Evolutionary conservation across 2,797 vertebrate genomes (phyloP), one percentile per base, ranked within the genome.

Genomic region (Muscicapa comitata): DNA sequence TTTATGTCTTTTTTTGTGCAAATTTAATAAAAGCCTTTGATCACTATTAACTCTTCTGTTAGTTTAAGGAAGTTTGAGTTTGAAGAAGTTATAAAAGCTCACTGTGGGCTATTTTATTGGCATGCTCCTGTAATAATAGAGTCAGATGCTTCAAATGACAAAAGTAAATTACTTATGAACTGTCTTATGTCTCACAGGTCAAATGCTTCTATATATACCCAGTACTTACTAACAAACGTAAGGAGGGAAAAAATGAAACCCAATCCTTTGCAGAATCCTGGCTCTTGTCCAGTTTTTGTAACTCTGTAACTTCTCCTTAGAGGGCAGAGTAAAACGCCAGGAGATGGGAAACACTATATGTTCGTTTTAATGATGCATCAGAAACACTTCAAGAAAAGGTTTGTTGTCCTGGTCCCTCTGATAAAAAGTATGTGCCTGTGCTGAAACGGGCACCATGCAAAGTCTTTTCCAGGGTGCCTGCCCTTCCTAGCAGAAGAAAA

Each of bases 151-250:
- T 92, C 58, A 62, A 68, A 89, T 78, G 82, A 57, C 88, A 83
- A 81, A 89, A 96, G 66, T 42, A 93, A 79, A 70, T 63, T 29
- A 75, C 55, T 91, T 95, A 45, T 5, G 51, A 93, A 91, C 93
- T 76, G 55, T 65, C 68, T 78, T 62, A 33, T 42, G 24, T 65
- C 59, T 86, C 62, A 85, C 42, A 86, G 80, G 47, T 65, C 68
- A 80, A 87, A 88, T 68, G 71, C n/a, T 57, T 83, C 63, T 58
- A 48, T 29, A 61, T 35, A 71, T 74, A 38, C 15, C 37, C 42
- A 76, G 25, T 50, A 87, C 86, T 72, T 90, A 68, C 78, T 59
- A 94, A 81, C 42, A 94, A 68, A 91, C 12, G 1, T 9, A 67
- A 81, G 59, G 48, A 88, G 47, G 28, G 71, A 84, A 40, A 76